Evolutionary conservation across 2,113 vertebrate species (phyloP).

Genomic region (Bambusicola thoracicus): DNA sequence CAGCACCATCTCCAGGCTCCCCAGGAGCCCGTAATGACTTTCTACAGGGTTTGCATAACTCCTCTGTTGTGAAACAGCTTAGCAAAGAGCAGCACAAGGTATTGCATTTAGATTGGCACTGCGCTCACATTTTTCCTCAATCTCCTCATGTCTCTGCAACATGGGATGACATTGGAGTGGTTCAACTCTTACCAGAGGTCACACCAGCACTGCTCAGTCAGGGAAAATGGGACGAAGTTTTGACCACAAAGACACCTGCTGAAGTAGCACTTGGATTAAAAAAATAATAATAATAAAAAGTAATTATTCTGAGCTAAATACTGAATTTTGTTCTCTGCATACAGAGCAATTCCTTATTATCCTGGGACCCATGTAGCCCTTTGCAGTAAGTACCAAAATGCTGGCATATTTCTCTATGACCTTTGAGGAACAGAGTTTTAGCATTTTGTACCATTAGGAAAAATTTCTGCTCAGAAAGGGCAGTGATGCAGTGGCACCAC

Average conservation of each 20-base stretch:
- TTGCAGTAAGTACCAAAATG: not conserved
- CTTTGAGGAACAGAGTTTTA: not conserved
- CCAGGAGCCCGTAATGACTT: rapidly evolving
- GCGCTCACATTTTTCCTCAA: not conserved
- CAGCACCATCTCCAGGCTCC: rapidly evolving
- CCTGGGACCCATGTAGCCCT: not conserved
- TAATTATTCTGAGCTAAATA: not conserved
- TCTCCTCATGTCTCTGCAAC: not conserved
- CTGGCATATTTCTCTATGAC: not conserved
- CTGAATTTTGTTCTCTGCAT: not conserved
- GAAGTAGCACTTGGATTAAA: not conserved
- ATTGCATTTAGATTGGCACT: rapidly evolving
- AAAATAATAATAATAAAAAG: not conserved
- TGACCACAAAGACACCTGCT: not conserved
- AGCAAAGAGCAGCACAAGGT: not conserved
- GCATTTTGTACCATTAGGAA: too few relatives aligned
- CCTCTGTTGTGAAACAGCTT: not conserved
- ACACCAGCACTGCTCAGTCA: too few relatives aligned
- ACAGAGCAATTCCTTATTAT: not conserved
- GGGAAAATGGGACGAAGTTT: not conserved
- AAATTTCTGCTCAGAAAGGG: too few relatives aligned
- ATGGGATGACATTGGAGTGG: not conserved
- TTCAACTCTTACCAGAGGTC: not conserved
- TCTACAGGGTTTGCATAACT: not conserved
- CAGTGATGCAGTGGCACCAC: too few relatives aligned